Evolutionary conservation across 2,888 invertebrate species (phyloP).

Genomic region (Leptinotarsa peninsularis): DNA sequence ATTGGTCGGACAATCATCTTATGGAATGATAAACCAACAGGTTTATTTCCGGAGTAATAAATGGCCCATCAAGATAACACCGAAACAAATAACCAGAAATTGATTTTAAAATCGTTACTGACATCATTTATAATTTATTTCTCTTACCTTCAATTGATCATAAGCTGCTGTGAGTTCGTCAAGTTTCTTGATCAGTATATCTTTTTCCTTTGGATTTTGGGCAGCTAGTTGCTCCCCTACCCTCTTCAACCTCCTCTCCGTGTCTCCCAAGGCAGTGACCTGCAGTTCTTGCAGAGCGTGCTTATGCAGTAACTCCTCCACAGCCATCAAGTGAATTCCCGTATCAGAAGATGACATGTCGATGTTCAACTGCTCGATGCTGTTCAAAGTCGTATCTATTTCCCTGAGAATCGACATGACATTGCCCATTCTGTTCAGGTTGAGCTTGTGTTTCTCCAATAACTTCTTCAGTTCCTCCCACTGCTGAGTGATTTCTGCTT

Average conservation of each 20-base stretch:
- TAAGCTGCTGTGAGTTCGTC: slow-evolving; percentile 83
- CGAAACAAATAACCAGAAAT: too few species aligned
- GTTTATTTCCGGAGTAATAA: too few species aligned
- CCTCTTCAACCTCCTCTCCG: slow-evolving; percentile 79
- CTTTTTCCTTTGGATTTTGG: slow-evolving; percentile 70
- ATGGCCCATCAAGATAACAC: too few species aligned
- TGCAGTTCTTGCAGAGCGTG: slow-evolving; percentile 93
- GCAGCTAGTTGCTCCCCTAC: slow-evolving; percentile 67
- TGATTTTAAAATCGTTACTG: too few species aligned
- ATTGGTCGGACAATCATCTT: too few species aligned
- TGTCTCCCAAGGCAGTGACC: slow-evolving; percentile 90
- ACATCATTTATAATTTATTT: too few species aligned
- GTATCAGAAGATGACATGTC: slow-evolving; percentile 83
- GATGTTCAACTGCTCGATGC: slow-evolving; percentile 83
- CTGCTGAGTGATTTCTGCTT: slow-evolving; percentile 80
- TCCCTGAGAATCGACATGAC: slow-evolving; percentile 91
- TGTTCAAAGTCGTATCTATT: slow-evolving; percentile 88
- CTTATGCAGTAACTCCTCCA: slow-evolving; percentile 94
- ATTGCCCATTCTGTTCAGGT: slow-evolving; percentile 82
- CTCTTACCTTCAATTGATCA: slow-evolving; percentile 71
- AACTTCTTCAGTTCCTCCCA: slow-evolving; percentile 89
- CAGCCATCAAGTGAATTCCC: slow-evolving; percentile 93
- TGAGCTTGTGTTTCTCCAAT: slow-evolving; percentile 84
- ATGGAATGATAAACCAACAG: too few species aligned
- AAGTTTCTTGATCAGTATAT: slow-evolving; percentile 77